Percentiles rank a stretch among this genome's conserved stretches.
phyloP scores from a whole-genome alignment of 2,888 invertebrate genomes.

The Agrotis ipsilon region DNA sequence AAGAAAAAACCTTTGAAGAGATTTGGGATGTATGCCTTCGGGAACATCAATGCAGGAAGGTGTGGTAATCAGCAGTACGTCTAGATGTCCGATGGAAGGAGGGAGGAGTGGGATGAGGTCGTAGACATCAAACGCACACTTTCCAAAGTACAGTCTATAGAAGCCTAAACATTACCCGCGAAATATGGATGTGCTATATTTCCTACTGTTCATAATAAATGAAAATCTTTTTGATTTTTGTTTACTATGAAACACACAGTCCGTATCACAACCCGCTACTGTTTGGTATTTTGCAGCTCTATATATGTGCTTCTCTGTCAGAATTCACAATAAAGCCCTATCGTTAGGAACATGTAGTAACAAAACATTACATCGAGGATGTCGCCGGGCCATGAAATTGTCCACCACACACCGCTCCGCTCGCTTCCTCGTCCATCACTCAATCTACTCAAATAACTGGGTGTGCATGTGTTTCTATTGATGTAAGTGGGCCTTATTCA shows the following conservation, averaged over 20 bases:
- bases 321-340: slow-evolving; percentile 51
- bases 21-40: too few species aligned
- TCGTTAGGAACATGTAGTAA: slow-evolving; percentile 61
- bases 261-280: background rate
- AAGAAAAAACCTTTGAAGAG: too few species aligned
- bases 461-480: background rate
- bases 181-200: too few species aligned
- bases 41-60: too few species aligned
- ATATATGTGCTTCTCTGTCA: background rate
- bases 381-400: slow-evolving; percentile 63
- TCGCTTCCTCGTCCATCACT: slow-evolving; percentile 56
- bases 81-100: too few species aligned
- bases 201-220: too few species aligned
- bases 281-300: slow-evolving; percentile 24
- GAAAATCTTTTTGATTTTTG: background rate
- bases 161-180: too few species aligned
- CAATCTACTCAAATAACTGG: slow-evolving; percentile 30
- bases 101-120: too few species aligned
- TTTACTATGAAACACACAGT: background rate
- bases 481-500: slow-evolving; percentile 28
- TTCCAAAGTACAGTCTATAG: too few species aligned
- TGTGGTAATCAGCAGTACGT: too few species aligned
- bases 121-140: too few species aligned
- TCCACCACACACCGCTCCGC: slow-evolving; percentile 9
- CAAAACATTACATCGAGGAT: slow-evolving; percentile 57